Conservation (phyloP, 2,888 invertebrate species). For the Lepidochitona cinerea region DNA sequence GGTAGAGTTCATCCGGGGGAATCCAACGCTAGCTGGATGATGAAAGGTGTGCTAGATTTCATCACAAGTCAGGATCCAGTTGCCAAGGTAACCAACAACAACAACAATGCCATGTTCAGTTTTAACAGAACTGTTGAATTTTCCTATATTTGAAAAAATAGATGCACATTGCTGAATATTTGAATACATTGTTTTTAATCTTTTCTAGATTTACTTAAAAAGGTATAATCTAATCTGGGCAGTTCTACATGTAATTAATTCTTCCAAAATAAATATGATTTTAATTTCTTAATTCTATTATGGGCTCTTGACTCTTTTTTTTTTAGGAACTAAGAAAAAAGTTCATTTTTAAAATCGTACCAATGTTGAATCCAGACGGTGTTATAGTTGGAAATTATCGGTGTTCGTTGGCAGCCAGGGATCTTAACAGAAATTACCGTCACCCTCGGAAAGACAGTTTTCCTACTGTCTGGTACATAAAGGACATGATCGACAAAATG, state of each 20-base stretch:
- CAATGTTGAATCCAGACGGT: conserved; percentile 71
- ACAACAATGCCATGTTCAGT: no score
- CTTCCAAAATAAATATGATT: background rate
- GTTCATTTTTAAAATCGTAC: conserved; percentile 69
- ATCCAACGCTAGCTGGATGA: conserved; percentile 69
- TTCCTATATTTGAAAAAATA: no score
- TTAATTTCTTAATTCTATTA: background rate
- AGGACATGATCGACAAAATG: conserved; percentile 62
- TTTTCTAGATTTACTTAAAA: background rate
- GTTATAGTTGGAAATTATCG: conserved; percentile 71
- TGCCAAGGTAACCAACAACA: conserved; percentile 62
- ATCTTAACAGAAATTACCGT: conserved; percentile 69
- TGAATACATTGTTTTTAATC: background rate
- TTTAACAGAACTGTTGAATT: no score
- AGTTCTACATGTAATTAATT: no score
- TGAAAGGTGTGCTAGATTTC: conserved; percentile 67
- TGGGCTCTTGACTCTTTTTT: background rate
- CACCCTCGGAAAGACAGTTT: conserved; percentile 66
- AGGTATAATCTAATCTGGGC: no score
- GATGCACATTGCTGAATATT: no score
- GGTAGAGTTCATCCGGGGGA: conserved; percentile 70
- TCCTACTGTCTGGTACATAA: conserved; percentile 67
- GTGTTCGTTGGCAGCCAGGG: conserved; percentile 65
- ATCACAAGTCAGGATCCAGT: conserved; percentile 54
- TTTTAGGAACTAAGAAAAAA: conserved; percentile 58